Evolutionary conservation across 30 jellyfish, hydroid and myxozoan genomes (phyloP), one percentile per base, ranked within the genome.

Genomic region (Aurelia aurita): DNA sequence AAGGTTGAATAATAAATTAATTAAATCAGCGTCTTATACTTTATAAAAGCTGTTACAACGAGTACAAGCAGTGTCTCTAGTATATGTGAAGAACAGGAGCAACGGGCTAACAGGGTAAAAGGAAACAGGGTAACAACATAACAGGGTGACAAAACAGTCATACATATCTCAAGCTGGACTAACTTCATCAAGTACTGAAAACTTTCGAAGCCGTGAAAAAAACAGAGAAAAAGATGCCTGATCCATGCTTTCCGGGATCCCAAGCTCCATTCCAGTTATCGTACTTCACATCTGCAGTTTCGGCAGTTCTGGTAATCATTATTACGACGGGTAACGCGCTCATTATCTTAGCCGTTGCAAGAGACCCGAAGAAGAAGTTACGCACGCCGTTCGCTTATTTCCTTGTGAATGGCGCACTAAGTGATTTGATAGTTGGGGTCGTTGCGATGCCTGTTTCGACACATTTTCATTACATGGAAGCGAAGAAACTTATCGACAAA

Each of bases 201-300:
- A 39, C 9, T 4, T 0, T 39, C 51, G 13, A 39, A 8, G 2
- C 13, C 0, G 51, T 39, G 51, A 2, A 39, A 39, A 39, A 39
- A 1, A 39, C 7, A 14, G 23, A 25, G 10, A 19, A 1, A 34
- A 69, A 65, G 21, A 82, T 82, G 91, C 57, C 91, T 3, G 91
- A 82, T 25, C 91, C 85, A 0, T 93, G 98, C 59, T 83, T 90
- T 58, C 93, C 91, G 1, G 82, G 87, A 3, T 69, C 88, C 22
- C 66, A 74, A 79, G 96, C 98, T 34, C 99, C 99, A 49, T 20
- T 66, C 61, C 87, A 77, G 65, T 92, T 94, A 3, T 94, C 99
- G 1, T 94, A 88, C 60, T 77, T 85, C 51, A 66, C 99, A 1
- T 72, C 97, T 0, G 89, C 55, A 46, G 59, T 57, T 57, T 84